Evolutionary conservation across 2,113 vertebrate species (phyloP), one percentile per base, ranked within the genome.

Genomic region (Lontra canadensis): DNA sequence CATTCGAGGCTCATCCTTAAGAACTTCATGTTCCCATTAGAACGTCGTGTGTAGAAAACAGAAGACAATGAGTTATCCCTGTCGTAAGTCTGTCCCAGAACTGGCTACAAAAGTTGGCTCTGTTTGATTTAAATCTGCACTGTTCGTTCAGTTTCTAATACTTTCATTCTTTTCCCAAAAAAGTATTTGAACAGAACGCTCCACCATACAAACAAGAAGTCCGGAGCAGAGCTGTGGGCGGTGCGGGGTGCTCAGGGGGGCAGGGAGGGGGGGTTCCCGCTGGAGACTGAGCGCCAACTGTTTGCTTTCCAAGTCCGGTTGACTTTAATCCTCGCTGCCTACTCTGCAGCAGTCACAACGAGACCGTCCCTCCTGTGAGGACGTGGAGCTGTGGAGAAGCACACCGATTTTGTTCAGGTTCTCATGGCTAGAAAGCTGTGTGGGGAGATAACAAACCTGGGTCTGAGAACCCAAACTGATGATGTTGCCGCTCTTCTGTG

Each of bases 71-170:
- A 90, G 31, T 96, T 84, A 82, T 23, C n/a, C 8, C 20, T 55
- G 10, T 65, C 91, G 17, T 76, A 80, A 81, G 5, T 59, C 94
- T 17, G 61, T 55, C 12, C 15, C 23, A 3, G 44, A 57, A 80
- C 47, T 87, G 36, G 61, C 31, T 76, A 44, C 55, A 94, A 69
- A 88, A 83, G 44, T 85, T 81, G 29, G 49, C 76, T 93, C 92
- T n/a, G 61, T 69, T 92, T 25, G 42, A 31, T 25, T 52, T 78
- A 82, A 90, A 26, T 26, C 29, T n/a, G 74, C 44, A 20, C 31
- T 57, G 0, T 81, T 14, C 4, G 20, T 92, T 96, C 79, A 47
- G 13, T 84, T 84, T 87, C 90, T 83, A 63, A 94, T 14, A 25
- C 14, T 78, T 91, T 86, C 42, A 42, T 7, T 91, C 29, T 74